phyloP scores from a whole-genome alignment of 2,113 vertebrate species.

The Prinia subflava region DNA sequence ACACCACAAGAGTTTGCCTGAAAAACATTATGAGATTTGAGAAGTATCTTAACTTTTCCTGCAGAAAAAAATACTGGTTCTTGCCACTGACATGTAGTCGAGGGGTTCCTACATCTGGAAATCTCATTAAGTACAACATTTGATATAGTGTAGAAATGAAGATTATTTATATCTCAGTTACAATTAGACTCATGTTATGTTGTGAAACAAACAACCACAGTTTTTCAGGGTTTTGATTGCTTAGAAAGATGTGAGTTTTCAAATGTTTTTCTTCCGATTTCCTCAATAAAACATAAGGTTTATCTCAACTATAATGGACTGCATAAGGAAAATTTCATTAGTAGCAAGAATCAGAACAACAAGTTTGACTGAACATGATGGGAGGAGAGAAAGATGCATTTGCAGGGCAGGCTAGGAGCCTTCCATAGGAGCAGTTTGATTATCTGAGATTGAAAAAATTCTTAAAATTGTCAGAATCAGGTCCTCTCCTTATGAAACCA shows the following conservation, averaged over 20 bases:
- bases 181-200: not conserved
- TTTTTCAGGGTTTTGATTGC: not conserved
- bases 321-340: not conserved
- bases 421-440: not conserved
- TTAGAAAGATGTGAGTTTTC: not conserved
- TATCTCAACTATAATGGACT: not conserved
- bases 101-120: not conserved
- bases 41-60: not conserved
- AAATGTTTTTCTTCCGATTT: not conserved
- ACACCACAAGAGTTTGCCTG: not conserved
- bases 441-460: not conserved
- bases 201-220: not conserved
- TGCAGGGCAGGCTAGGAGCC: too few species aligned
- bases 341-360: not conserved
- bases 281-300: not conserved
- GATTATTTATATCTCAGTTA: not conserved
- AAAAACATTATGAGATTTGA: not conserved
- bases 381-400: not conserved
- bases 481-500: not conserved
- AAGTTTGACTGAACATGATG: not conserved
- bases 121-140: not conserved
- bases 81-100: not conserved
- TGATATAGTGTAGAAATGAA: not conserved
- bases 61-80: not conserved
- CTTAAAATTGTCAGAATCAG: not conserved